phyloP scores from a whole-genome alignment of 2,797 vertebrate genomes.

The Galagoides demidoff region DNA sequence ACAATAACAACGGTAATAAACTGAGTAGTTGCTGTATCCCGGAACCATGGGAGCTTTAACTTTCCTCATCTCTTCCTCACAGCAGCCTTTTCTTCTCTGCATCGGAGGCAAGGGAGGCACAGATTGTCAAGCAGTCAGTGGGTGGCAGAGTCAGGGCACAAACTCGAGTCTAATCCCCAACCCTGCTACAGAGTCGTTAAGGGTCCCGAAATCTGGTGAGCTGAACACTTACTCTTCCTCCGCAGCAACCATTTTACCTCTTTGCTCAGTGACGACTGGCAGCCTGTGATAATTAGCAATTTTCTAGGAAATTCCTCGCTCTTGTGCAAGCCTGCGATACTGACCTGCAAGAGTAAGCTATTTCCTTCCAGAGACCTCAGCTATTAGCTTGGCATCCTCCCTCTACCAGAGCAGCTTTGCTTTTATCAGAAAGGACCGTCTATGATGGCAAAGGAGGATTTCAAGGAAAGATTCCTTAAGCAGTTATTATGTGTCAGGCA shows the following conservation, averaged over 20 bases:
- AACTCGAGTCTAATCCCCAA: background rate
- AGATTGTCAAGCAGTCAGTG: background rate
- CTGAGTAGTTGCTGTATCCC: background rate
- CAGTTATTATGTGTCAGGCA: background rate
- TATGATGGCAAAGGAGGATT: background rate
- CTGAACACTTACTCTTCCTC: background rate
- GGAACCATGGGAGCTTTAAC: too few species aligned
- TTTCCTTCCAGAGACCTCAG: slow-evolving; percentile 1
- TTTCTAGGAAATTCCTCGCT: slow-evolving; percentile 37
- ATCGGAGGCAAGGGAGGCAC: background rate
- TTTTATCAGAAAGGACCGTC: background rate
- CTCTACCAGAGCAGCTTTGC: background rate
- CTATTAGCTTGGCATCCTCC: background rate
- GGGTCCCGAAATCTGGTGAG: background rate
- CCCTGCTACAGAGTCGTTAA: background rate
- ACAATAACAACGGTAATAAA: background rate
- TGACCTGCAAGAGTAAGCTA: background rate
- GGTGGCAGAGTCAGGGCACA: background rate
- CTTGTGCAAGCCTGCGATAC: background rate
- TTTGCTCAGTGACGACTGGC: background rate
- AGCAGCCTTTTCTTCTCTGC: background rate
- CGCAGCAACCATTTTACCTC: background rate
- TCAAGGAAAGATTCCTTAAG: background rate
- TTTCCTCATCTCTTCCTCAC: background rate
- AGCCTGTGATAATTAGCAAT: background rate